A percentile compares a stretch with the other conserved stretches of the same genome.
phyloP scores from a whole-genome alignment of 2,113 vertebrate species.

The Manacus vitellinus region DNA sequence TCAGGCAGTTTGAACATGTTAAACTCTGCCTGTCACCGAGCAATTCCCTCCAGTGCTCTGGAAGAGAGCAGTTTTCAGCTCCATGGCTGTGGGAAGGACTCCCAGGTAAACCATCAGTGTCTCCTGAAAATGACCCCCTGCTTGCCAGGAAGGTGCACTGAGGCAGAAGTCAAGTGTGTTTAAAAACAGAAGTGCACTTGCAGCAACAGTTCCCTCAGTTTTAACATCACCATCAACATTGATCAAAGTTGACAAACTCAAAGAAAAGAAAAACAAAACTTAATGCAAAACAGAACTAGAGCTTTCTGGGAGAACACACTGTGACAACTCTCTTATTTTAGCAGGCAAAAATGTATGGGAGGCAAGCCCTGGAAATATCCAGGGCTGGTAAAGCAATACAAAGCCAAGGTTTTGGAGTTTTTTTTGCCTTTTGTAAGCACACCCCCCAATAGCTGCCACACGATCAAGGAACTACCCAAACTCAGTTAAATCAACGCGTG shows the following conservation, averaged over 20 bases:
- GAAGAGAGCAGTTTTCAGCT: neutral
- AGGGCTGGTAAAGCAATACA: neutral
- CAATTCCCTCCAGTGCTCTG: neutral
- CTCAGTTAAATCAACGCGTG: neutral
- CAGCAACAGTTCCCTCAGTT: neutral
- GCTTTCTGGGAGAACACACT: neutral
- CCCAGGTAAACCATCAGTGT: rapidly evolving
- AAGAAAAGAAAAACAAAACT: neutral
- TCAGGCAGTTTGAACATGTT: neutral
- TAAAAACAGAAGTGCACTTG: neutral
- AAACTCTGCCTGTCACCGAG: slow-evolving; percentile 24
- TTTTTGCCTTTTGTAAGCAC: neutral
- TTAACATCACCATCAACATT: neutral
- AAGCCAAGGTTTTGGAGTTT: neutral
- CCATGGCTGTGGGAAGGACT: neutral
- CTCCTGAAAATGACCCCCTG: neutral
- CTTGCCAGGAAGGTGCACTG: neutral
- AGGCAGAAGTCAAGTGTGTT: neutral
- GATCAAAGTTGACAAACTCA: neutral
- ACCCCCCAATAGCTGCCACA: neutral
- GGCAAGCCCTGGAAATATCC: neutral
- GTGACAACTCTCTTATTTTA: neutral
- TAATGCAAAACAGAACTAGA: neutral
- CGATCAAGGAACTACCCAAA: neutral
- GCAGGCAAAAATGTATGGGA: neutral